Conservation (phyloP, 2,888 invertebrate genomes). For the Eledone cirrhosa region DNA sequence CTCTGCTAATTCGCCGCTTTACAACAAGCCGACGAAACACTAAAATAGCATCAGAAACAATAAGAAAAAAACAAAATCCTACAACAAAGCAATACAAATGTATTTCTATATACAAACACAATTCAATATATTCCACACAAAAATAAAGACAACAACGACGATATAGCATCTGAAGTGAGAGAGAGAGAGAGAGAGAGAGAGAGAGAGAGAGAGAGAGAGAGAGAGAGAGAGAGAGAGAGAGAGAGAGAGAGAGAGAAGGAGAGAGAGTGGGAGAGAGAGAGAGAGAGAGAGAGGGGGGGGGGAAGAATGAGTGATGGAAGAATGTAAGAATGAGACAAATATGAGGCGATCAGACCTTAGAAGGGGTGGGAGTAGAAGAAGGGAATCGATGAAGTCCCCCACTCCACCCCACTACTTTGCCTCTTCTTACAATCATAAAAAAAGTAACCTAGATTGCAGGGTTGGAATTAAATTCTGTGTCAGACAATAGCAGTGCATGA, state of each 20-base stretch:
- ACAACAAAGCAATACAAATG: neutral
- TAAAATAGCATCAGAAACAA: neutral
- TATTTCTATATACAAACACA: neutral
- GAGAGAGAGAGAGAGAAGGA: neutral
- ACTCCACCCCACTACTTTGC: too few species aligned
- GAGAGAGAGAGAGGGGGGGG: neutral
- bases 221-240: neutral
- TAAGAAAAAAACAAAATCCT: neutral
- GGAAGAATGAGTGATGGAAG: neutral
- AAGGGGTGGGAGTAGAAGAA: neutral
- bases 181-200: neutral
- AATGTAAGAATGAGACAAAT: neutral
- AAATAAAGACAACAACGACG: neutral
- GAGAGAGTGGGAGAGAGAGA: neutral
- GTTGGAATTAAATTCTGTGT: neutral
- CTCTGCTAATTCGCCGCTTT: too few species aligned
- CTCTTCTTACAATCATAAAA: too few species aligned
- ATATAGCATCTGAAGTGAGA: neutral
- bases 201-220: neutral
- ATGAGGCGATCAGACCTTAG: neutral
- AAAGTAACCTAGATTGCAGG: too few species aligned
- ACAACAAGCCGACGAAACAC: neutral
- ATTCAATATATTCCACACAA: neutral
- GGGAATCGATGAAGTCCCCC: too few species aligned
- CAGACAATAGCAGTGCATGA: neutral